phyloP scores from a whole-genome alignment of 2,113 vertebrate species.

The Takifugu bimaculatus region DNA sequence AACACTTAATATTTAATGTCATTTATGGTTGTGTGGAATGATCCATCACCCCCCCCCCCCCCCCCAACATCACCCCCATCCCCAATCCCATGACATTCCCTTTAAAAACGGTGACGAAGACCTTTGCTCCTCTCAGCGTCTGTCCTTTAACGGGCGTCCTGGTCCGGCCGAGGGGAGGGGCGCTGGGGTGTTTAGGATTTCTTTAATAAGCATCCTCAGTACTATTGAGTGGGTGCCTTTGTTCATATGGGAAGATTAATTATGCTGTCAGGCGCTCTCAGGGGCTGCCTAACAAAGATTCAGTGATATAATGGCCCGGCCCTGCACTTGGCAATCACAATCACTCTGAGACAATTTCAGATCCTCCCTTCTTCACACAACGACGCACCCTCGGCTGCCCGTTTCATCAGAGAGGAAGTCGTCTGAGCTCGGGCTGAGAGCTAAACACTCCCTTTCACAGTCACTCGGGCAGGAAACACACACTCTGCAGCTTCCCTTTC shows the following conservation, averaged over 20 bases:
- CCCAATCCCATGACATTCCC: conserved; percentile 77
- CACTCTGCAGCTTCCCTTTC: conserved; percentile 39
- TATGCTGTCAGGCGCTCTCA: conserved; percentile 99
- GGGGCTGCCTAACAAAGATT: conserved; percentile 99
- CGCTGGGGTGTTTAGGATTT: conserved; percentile 93
- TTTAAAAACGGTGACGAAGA: conserved; percentile 74
- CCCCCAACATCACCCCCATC: conserved; percentile 37
- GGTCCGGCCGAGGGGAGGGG: neutral
- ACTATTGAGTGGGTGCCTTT: conserved; percentile 99
- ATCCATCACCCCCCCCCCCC: conserved; percentile 75
- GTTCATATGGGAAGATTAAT: conserved; percentile 99
- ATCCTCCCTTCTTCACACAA: conserved; percentile 84
- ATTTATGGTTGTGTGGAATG: conserved; percentile 79
- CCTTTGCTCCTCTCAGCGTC: conserved; percentile 64
- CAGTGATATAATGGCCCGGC: conserved; percentile 96
- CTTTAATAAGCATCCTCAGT: conserved; percentile 99
- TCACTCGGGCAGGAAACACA: too few species aligned
- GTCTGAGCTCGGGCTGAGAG: conserved; percentile 83
- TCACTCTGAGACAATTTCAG: conserved; percentile 89
- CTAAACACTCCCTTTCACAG: conserved; percentile 66
- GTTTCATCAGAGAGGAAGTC: conserved; percentile 94
- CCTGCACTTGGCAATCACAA: conserved; percentile 95
- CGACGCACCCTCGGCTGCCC: conserved; percentile 87
- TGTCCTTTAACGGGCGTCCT: conserved; percentile 39
- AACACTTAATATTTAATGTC: conserved; percentile 76